Evolutionary conservation across 1,140 invertebrate species (phyloP), one percentile per base, ranked within the genome.

Genomic region (Cyrtorhinus lividipennis): DNA sequence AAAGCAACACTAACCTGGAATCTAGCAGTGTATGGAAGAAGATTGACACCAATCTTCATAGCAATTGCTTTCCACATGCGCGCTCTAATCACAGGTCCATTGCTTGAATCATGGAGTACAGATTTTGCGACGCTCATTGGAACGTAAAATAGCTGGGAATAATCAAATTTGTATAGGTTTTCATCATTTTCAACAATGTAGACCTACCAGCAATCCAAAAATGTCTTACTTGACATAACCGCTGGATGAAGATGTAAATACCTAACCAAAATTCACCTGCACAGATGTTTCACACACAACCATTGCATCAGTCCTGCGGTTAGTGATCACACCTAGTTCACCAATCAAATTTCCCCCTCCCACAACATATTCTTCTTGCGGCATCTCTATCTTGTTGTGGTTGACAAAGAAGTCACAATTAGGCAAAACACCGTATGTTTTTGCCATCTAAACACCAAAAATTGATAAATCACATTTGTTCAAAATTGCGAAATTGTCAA

Each of bases 201-300:
- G 30, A 38, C 5, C 15, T 38, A n/a, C n/a, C n/a, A n/a, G n/a
- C n/a, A n/a, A n/a, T n/a, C n/a, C n/a, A n/a, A n/a, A n/a, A n/a
- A n/a, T n/a, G n/a, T n/a, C n/a, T n/a, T n/a, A n/a, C n/a, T n/a
- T n/a, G n/a, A n/a, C n/a, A n/a, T n/a, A n/a, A n/a, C n/a, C n/a
- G n/a, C n/a, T n/a, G n/a, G n/a, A n/a, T n/a, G n/a, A n/a, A n/a
- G n/a, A n/a, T n/a, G n/a, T n/a, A n/a, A n/a, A n/a, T n/a, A n/a
- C n/a, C n/a, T n/a, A n/a, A n/a, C n/a, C n/a, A n/a, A n/a, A n/a
- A n/a, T 53, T 53, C 18, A 65, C 74, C 69, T 73, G 71, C 1
- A 76, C 74, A 8, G 68, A 67, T 2, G 76, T 77, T 64, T 78
- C 76, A 66, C 76, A 76, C 0, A 67, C 72, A 10, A 75, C 70